Evolutionary conservation across 2,113 vertebrate species (phyloP).

Genomic region (Marcusenius ussheri): DNA sequence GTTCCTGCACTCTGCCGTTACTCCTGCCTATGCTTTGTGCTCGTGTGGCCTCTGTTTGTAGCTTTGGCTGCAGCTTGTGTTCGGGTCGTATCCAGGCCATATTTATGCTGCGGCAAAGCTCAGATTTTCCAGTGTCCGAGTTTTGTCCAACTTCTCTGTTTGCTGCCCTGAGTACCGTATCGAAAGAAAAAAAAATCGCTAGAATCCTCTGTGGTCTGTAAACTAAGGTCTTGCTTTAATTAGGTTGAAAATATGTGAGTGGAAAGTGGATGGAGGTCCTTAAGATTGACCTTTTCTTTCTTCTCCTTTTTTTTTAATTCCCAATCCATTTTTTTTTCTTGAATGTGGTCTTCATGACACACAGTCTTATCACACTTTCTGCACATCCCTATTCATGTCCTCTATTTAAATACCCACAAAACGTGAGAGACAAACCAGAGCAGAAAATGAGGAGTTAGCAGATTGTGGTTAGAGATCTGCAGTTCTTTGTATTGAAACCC

Average conservation of each 20-base stretch:
- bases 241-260: not conserved
- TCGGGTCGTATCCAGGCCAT: not conserved
- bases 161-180: not conserved
- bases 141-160: not conserved
- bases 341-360: not conserved
- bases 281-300: not conserved
- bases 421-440: constrained; percentile 12
- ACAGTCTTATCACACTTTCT: not conserved
- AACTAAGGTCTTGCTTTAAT: not conserved
- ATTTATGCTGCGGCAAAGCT: not conserved
- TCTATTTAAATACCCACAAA: not conserved
- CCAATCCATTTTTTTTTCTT: not conserved
- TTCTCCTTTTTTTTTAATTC: not conserved
- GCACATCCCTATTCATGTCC: not conserved
- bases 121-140: constrained; percentile 2
- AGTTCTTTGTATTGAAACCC: constrained; percentile 47
- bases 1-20: not conserved
- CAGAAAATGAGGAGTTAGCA: not conserved
- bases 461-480: not conserved
- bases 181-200: not conserved
- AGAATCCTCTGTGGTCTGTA: not conserved
- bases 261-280: not conserved
- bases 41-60: not conserved
- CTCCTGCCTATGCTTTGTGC: not conserved
- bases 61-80: not conserved